Conservation (phyloP, 2,888 invertebrate genomes). For the Caenorhabditis imperialis region DNA sequence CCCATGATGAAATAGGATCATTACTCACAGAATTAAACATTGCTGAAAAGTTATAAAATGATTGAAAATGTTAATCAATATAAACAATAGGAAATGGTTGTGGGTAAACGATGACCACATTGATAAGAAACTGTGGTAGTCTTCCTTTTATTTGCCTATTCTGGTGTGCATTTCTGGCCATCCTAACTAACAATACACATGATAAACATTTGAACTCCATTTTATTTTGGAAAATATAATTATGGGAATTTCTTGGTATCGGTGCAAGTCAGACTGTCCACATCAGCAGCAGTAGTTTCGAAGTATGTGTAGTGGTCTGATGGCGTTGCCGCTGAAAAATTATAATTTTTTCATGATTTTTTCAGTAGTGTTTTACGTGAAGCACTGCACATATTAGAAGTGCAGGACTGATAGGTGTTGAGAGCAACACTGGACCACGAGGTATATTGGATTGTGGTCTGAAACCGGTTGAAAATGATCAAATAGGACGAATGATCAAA, state of each 20-base stretch:
- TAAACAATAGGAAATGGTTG: neutral
- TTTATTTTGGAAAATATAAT: slow-evolving; percentile 7
- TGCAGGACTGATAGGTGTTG: slow-evolving; percentile 34
- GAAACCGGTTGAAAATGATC: neutral
- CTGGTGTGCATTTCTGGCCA: too few relatives aligned
- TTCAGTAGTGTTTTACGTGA: neutral
- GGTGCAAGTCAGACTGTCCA: slow-evolving; percentile 49
- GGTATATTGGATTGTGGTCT: slow-evolving; percentile 40
- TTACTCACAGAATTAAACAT: neutral
- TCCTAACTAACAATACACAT: too few relatives aligned
- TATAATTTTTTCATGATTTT: neutral
- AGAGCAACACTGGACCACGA: slow-evolving; percentile 45
- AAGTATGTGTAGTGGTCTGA: slow-evolving; percentile 49
- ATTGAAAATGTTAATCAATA: slow-evolving; percentile 2
- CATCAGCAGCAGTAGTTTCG: slow-evolving; percentile 44
- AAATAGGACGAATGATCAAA: neutral
- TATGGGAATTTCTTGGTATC: slow-evolving; percentile 43
- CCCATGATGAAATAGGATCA: slow-evolving; percentile 30
- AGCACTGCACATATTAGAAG: slow-evolving; percentile 15
- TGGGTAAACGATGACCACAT: slow-evolving; percentile 2
- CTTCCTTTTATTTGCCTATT: too few relatives aligned
- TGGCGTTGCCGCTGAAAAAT: slow-evolving; percentile 14
- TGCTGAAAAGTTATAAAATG: neutral
- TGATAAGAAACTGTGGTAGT: neutral
- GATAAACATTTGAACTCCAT: too few relatives aligned